These are phyloP conservation scores for Gari tellinella DNA, from an alignment of 2,888 invertebrate species.

Conservation along the genomic window DNA sequence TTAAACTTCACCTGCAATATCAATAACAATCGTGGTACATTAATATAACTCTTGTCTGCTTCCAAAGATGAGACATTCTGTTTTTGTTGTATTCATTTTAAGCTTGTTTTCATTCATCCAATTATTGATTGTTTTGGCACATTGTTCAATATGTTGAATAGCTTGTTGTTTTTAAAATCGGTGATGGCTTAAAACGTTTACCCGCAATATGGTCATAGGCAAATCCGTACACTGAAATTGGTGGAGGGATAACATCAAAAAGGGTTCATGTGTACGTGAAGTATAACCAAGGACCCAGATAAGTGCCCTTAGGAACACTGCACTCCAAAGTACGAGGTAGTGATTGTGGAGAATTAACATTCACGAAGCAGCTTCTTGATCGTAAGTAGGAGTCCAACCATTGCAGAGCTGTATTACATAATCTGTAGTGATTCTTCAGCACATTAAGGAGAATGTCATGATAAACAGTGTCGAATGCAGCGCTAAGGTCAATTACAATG, in stretches of 20 bases:
- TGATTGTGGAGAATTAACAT: too few species aligned
- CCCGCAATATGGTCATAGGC: slow-evolving; percentile 29
- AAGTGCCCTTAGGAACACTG: slow-evolving; percentile 28
- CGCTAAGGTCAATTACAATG: too few species aligned
- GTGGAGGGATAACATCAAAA: slow-evolving; percentile 29
- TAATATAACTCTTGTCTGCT: slow-evolving; percentile 3
- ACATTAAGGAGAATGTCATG: too few species aligned
- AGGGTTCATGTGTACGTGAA: slow-evolving; percentile 35
- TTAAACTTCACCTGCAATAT: too few species aligned
- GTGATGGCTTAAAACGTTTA: slow-evolving; percentile 16
- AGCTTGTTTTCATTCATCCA: slow-evolving; percentile 30
- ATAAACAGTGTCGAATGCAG: too few species aligned
- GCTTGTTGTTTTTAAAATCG: not conserved
- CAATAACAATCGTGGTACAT: slow-evolving; percentile 14
- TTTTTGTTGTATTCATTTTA: slow-evolving; percentile 33
- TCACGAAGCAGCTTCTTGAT: too few species aligned
- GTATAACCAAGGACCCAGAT: slow-evolving; percentile 36
- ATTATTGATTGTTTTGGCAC: slow-evolving; percentile 20
- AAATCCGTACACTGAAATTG: slow-evolving; percentile 27
- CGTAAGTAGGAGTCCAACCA: too few species aligned
- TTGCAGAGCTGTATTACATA: too few species aligned
- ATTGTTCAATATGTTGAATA: slow-evolving; percentile 8
- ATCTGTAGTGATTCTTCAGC: too few species aligned
- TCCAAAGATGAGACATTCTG: slow-evolving; percentile 8
- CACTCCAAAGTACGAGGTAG: too few species aligned